A percentile compares a stretch with the other conserved stretches of the same genome.
Conservation (phyloP, 2,113 vertebrate species). For the Misgurnus mizolepis region DNA sequence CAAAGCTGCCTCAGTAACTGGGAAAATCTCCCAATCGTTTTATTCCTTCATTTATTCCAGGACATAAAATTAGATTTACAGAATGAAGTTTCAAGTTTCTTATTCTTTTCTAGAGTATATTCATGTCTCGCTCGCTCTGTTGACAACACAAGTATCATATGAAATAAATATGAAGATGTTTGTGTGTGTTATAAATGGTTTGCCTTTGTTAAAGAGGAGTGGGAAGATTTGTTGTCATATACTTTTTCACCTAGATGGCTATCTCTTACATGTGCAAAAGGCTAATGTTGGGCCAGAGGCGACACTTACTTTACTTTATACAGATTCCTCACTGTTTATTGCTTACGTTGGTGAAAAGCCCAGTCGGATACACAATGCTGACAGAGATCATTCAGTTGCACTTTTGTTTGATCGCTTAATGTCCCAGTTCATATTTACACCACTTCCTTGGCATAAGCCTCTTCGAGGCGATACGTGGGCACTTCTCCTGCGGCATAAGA, state of each 20-base stretch:
- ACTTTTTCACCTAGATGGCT: background rate
- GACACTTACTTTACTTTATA: background rate
- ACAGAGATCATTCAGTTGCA: conserved; percentile 65
- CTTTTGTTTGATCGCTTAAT: conserved; percentile 51
- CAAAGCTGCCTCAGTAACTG: conserved; percentile 83
- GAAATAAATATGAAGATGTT: background rate
- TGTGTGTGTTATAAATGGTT: conserved; percentile 1
- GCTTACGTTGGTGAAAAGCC: conserved; percentile 18
- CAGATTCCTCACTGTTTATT: conserved; percentile 8
- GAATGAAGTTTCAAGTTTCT: conserved; percentile 45
- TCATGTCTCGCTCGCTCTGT: background rate
- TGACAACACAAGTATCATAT: conserved; percentile 20
- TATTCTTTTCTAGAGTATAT: conserved; percentile 2
- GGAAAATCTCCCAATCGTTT: conserved; percentile 73
- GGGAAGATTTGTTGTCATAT: background rate
- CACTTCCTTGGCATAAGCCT: conserved; percentile 29
- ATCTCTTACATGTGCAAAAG: conserved; percentile 1
- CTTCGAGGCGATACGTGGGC: conserved; percentile 45
- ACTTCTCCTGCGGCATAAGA: conserved; percentile 44
- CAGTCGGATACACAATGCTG: conserved; percentile 31
- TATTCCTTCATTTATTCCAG: conserved; percentile 51
- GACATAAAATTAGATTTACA: conserved; percentile 36
- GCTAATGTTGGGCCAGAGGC: background rate
- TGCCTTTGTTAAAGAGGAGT: background rate
- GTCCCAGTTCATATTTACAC: conserved; percentile 46